Base-by-base conservation (phyloP, 2,888 invertebrate species). In the Oeneis ivallda region DNA sequence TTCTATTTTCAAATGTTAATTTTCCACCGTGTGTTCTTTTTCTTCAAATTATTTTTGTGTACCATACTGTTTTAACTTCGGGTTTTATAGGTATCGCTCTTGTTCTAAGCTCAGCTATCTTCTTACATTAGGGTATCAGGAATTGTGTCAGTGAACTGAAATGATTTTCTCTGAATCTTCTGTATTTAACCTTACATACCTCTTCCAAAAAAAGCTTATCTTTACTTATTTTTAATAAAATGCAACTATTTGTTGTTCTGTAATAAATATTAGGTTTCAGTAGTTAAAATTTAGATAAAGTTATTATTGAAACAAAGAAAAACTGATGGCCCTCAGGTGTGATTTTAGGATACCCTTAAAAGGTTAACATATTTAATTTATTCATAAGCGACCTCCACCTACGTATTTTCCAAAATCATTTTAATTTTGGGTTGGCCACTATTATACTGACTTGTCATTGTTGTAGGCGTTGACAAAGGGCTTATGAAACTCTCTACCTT, bases 1-100 rank as follows among this genome's bases (percentile, higher is more conserved):
- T 72, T 81, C 80, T 87, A 83, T 87, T 85, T 88, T 49, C 7
- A 64, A 61, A 43, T 64, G 49, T 39, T 60, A 54, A 49, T 60
- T 43, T 64, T 56, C 37, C 59, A 59, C 37, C 62, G 61, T 34
- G 43, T 49, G 15, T 41, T 39, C 15, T 52, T 49, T 52, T 52
- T n/a, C 34, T 13, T 32, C 3, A 49, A 10, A 11, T 59, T 26
- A 15, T 26, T 26, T 54, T 54, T 17, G 17, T 10, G 15, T 17
- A 47, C 9, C 37, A 37, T 8, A 9, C 37, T 6, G 37, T 37
- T 9, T 37, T 37, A 34, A 37, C 26, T 26, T 26, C 26, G 5
- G 5, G 2, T 26, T 26, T 26, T 26, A 26, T 26, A 26, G 5
- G 26, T 26, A 26, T 26, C 5, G 26, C 26, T 26, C 26, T 26